Evolutionary conservation across 2,888 invertebrate genomes (phyloP).

Genomic region (Rhimphoctona megacephalus): DNA sequence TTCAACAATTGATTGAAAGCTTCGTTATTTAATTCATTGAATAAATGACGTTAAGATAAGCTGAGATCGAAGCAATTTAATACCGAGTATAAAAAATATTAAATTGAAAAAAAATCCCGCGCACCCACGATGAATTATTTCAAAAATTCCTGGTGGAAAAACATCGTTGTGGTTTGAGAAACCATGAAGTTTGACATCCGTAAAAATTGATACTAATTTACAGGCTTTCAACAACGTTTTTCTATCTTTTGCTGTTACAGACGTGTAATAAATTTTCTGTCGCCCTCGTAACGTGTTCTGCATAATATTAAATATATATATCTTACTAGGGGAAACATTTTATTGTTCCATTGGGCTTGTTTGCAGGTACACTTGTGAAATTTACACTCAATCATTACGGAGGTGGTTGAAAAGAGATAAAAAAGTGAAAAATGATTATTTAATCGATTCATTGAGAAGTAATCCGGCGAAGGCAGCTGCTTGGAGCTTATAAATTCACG

Average conservation of each 20-base stretch:
- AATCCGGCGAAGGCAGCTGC: conserved; percentile 49
- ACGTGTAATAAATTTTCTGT: neutral
- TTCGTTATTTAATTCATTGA: neutral
- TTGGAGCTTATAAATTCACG: conserved; percentile 57
- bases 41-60: neutral
- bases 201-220: neutral
- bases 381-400: neutral
- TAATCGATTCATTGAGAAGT: conserved; percentile 23
- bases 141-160: neutral
- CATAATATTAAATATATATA: neutral
- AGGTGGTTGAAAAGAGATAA: neutral
- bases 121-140: neutral
- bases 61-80: neutral
- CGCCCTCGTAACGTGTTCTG: neutral
- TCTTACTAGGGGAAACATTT: neutral
- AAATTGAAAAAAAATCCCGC: neutral
- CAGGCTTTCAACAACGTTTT: neutral
- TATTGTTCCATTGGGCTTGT: neutral
- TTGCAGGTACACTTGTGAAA: neutral
- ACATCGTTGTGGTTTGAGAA: neutral
- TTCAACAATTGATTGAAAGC: neutral
- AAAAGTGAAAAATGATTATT: neutral
- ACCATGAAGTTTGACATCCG: neutral
- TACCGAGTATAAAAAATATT: neutral
- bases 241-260: neutral